Conservation (phyloP, 2,888 invertebrate genomes). For the Acholoe squamosa region DNA sequence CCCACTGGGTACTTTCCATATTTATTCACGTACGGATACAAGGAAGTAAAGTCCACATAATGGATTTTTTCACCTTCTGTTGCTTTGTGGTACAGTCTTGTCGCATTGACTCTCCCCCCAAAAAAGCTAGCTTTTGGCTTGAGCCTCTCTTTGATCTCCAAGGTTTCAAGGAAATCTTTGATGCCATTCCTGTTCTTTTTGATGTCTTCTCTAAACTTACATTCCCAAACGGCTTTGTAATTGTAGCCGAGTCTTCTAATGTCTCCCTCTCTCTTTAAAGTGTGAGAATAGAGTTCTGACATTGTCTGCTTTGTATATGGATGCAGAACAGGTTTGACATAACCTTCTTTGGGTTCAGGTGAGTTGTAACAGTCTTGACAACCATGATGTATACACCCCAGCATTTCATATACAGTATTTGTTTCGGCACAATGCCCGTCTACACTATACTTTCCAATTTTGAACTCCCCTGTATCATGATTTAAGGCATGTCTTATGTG, state of each 20-base stretch:
- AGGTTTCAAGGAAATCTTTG: neutral
- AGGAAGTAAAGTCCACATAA: conserved; percentile 72
- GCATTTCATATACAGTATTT: neutral
- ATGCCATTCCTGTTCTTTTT: neutral
- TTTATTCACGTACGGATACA: conserved; percentile 75
- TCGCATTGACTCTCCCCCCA: conserved; percentile 38
- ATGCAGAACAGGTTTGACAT: neutral
- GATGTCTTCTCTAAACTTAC: neutral
- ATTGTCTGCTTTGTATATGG: neutral
- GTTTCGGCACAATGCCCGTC: neutral
- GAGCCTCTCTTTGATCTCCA: neutral
- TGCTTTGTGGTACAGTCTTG: conserved; percentile 67
- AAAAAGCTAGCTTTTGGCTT: neutral
- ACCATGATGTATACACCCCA: neutral
- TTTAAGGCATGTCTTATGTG: neutral
- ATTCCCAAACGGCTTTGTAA: conserved; percentile 23
- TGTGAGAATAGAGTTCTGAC: no score
- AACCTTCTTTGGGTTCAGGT: neutral
- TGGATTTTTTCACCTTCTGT: conserved; percentile 70
- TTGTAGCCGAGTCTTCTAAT: neutral
- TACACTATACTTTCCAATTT: neutral
- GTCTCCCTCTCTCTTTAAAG: neutral
- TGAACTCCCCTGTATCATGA: neutral
- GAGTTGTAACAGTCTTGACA: neutral
- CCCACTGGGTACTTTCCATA: conserved; percentile 72